These are phyloP conservation scores for Pocota personata DNA, from an alignment of 2,888 invertebrate species.

Conservation along the genomic window DNA sequence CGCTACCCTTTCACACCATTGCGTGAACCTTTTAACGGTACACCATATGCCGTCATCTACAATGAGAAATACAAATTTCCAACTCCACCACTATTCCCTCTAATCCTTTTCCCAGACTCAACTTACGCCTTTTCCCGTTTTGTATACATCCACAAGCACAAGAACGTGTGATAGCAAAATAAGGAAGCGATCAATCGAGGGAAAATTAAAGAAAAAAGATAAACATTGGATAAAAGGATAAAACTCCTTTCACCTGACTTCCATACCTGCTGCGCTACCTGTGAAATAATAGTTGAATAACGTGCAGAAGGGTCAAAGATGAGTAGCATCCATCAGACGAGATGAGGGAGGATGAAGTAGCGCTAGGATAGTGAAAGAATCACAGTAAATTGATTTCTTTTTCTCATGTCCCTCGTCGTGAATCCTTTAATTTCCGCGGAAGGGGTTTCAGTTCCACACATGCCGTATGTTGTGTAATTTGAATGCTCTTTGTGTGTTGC, in stretches of 20 bases:
- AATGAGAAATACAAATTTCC: slow-evolving; percentile 41
- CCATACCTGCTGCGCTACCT: slow-evolving; percentile 67
- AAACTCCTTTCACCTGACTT: slow-evolving; percentile 72
- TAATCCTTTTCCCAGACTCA: slow-evolving; percentile 69
- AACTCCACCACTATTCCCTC: slow-evolving; percentile 8
- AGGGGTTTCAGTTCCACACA: slow-evolving; percentile 42
- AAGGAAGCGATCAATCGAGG: slow-evolving; percentile 61
- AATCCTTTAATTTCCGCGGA: slow-evolving; percentile 63
- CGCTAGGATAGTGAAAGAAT: slow-evolving; percentile 60
- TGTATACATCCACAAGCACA: slow-evolving; percentile 24
- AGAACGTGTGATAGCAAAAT: slow-evolving; percentile 69
- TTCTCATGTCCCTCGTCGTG: slow-evolving; percentile 43
- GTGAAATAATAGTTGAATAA: slow-evolving; percentile 55
- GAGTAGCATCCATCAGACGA: slow-evolving; percentile 62
- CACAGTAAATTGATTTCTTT: slow-evolving; percentile 72
- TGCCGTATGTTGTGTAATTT: slow-evolving; percentile 64
- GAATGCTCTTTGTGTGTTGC: slow-evolving; percentile 44
- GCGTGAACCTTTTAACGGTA: slow-evolving; percentile 64
- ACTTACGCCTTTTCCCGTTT: slow-evolving; percentile 63
- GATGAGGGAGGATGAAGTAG: slow-evolving; percentile 50
- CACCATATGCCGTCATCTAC: slow-evolving; percentile 61
- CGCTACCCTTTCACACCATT: slow-evolving; percentile 69
- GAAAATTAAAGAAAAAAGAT: neutral
- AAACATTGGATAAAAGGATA: slow-evolving; percentile 44
- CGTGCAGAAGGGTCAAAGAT: slow-evolving; percentile 49